phyloP scores from a whole-genome alignment of 2,888 invertebrate genomes.

The Lucinisca nassula region DNA sequence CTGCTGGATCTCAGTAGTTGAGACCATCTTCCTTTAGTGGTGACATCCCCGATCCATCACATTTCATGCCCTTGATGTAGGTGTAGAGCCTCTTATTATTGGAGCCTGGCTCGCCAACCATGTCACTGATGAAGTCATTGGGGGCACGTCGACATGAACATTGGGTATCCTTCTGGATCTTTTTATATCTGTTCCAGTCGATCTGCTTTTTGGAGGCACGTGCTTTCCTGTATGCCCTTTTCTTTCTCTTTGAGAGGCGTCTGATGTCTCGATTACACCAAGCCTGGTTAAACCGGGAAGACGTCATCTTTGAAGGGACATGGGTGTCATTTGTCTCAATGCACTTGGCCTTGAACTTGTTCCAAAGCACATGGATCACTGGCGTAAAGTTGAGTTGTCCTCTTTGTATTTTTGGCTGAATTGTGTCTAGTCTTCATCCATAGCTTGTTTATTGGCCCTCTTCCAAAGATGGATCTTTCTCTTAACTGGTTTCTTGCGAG shows the following conservation, averaged over 20 bases:
- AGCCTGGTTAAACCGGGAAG: background rate
- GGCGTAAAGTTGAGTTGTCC: background rate
- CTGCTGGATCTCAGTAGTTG: too few relatives aligned
- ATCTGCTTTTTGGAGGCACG: background rate
- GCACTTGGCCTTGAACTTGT: background rate
- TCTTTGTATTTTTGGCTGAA: background rate
- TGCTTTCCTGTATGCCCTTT: too few relatives aligned
- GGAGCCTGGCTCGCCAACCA: background rate
- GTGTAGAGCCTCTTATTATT: background rate
- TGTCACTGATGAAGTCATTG: background rate
- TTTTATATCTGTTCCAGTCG: background rate
- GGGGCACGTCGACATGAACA: background rate
- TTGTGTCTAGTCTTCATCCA: too few relatives aligned
- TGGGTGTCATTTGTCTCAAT: background rate
- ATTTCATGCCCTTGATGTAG: background rate
- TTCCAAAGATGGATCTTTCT: background rate
- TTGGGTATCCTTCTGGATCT: background rate
- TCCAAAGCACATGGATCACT: background rate
- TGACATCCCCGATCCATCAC: background rate
- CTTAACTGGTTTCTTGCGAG: background rate
- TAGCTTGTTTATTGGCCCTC: background rate
- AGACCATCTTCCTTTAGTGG: too few relatives aligned
- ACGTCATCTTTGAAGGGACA: background rate
- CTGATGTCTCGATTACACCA: background rate
- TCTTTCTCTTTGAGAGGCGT: background rate